These are phyloP conservation scores for Dolichotis patagonum DNA, from an alignment of 2,113 vertebrate genomes.

Conservation along the genomic window DNA sequence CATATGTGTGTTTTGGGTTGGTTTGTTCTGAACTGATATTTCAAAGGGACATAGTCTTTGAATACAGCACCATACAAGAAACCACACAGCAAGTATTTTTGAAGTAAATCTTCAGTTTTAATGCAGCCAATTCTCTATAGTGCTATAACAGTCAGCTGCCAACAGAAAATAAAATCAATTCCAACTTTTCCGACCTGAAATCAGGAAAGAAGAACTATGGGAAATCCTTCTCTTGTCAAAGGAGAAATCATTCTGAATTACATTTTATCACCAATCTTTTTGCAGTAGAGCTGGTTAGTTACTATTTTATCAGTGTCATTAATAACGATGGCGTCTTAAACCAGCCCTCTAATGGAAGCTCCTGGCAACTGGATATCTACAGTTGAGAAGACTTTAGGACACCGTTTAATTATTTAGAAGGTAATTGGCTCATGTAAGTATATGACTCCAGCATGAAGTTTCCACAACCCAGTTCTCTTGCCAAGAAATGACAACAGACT, in stretches of 20 bases:
- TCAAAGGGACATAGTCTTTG: background rate
- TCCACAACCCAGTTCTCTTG: background rate
- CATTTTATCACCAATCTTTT: background rate
- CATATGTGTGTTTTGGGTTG: background rate
- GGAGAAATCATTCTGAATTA: background rate
- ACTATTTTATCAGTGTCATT: conserved; percentile 54
- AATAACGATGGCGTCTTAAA: conserved; percentile 37
- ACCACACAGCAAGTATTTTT: conserved; percentile 23
- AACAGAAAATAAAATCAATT: background rate
- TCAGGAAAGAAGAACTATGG: conserved; percentile 23
- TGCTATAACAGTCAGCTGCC: background rate
- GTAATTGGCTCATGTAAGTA: background rate
- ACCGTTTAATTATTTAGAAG: conserved; percentile 43
- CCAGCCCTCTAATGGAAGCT: background rate
- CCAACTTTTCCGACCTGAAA: conserved; percentile 6
- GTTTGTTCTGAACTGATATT: background rate
- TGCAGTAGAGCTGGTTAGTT: background rate
- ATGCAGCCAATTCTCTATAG: background rate
- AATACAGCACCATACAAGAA: background rate
- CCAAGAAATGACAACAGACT: background rate
- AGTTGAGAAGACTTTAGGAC: conserved; percentile 21
- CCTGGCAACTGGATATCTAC: background rate
- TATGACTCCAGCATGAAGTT: background rate
- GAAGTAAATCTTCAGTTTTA: conserved; percentile 12
- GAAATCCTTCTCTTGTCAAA: conserved; percentile 11